Evolutionary conservation across 2,888 invertebrate genomes (phyloP).

Genomic region (Drosophila melanosoma): DNA sequence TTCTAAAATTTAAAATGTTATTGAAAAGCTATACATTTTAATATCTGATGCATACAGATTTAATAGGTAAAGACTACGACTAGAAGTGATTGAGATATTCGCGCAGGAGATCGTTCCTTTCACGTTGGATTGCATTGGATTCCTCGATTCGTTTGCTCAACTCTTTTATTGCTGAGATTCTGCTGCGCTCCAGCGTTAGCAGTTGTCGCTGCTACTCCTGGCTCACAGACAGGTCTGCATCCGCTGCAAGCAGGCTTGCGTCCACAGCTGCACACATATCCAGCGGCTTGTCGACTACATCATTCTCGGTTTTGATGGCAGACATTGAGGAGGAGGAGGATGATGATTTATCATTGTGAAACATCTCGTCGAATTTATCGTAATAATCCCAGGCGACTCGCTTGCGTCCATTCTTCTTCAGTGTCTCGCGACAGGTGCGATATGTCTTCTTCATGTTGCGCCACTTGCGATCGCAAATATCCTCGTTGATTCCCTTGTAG

Average conservation of each 20-base stretch:
- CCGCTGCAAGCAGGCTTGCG: background rate
- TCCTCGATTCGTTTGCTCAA: constrained; percentile 61
- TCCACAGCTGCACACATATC: constrained; percentile 21
- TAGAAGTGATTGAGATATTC: constrained; percentile 56
- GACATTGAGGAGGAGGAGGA: background rate
- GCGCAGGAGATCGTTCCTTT: constrained; percentile 53
- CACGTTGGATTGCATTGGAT: constrained; percentile 57
- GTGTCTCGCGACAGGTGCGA: constrained; percentile 55
- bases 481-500: constrained; percentile 55
- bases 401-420: constrained; percentile 51
- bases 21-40: background rate
- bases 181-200: constrained; percentile 51
- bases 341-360: constrained; percentile 38
- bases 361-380: constrained; percentile 55
- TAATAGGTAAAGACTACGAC: background rate
- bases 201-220: constrained; percentile 57
- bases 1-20: background rate
- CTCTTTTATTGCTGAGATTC: constrained; percentile 57
- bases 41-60: background rate
- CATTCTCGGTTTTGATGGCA: background rate
- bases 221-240: constrained; percentile 15
- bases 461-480: constrained; percentile 64
- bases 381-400: constrained; percentile 59
- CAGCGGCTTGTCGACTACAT: constrained; percentile 5
- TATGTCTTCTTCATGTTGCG: constrained; percentile 67